These are phyloP conservation scores for Trypoxylon attenuatum DNA, from an alignment of 2,888 invertebrate species.

Conservation along the genomic window DNA sequence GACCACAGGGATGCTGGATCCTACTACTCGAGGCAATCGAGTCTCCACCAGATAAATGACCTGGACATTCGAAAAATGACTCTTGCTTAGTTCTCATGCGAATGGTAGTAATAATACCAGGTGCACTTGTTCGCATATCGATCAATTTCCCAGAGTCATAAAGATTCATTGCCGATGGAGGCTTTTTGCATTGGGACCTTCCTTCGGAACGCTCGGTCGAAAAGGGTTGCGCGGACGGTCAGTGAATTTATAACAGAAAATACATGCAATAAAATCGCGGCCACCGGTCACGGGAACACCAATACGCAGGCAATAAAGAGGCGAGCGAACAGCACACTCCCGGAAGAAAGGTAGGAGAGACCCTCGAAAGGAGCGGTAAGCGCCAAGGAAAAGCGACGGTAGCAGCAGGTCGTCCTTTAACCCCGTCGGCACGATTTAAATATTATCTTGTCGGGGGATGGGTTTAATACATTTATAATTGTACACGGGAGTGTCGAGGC, in stretches of 20 bases:
- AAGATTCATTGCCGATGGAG: not conserved
- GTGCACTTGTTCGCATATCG: no score
- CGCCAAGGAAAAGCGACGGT: not conserved
- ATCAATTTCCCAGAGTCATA: not conserved
- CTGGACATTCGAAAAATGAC: not conserved
- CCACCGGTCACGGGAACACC: constrained; percentile 34
- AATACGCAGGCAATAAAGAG: constrained; percentile 64
- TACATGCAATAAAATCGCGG: constrained; percentile 69
- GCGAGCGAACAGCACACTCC: constrained; percentile 35
- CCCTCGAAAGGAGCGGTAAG: constrained; percentile 13
- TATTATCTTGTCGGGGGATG: constrained; percentile 68
- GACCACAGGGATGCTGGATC: not conserved
- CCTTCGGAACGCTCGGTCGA: not conserved
- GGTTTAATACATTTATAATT: constrained; percentile 74
- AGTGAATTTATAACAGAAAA: constrained; percentile 71
- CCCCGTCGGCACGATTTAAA: constrained; percentile 64
- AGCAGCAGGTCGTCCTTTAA: constrained; percentile 41
- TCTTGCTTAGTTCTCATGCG: not conserved
- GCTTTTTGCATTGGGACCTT: constrained; percentile 12
- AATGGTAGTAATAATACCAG: no score
- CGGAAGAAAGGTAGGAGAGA: no score
- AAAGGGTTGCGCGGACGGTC: constrained; percentile 39
- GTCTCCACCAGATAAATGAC: not conserved
- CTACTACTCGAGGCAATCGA: not conserved
- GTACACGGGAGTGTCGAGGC: constrained; percentile 64